A percentile compares a stretch with the other conserved stretches of the same genome.
These are phyloP conservation scores for Nemopilema nomurai DNA, from an alignment of 30 jellyfish, hydroid and myxozoan species.

Conservation along the genomic window DNA sequence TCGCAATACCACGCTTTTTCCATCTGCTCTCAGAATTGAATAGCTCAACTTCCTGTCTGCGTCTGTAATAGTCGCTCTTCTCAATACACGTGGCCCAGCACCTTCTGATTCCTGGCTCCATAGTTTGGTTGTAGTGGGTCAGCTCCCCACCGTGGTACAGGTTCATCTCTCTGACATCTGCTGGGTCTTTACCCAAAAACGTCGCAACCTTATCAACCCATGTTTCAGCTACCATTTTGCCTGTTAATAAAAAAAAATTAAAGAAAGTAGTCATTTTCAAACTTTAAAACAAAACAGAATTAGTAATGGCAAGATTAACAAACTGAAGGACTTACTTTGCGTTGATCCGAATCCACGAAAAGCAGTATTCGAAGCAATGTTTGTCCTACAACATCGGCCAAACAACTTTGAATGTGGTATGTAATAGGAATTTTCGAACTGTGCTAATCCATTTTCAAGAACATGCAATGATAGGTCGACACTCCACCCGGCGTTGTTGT, in stretches of 20 bases:
- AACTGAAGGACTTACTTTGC: slow-evolving; percentile 21
- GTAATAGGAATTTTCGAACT: neutral
- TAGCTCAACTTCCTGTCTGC: neutral
- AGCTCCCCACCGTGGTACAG: slow-evolving; percentile 19
- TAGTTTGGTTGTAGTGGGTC: slow-evolving; percentile 26
- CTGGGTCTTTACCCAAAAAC: slow-evolving; percentile 25
- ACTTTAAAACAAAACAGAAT: too few relatives aligned
- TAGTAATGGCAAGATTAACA: too few relatives aligned
- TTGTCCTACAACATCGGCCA: slow-evolving; percentile 29
- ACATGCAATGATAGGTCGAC: slow-evolving; percentile 9
- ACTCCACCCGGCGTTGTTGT: slow-evolving; percentile 46
- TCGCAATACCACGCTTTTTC: slow-evolving; percentile 39
- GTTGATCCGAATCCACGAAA: slow-evolving; percentile 39
- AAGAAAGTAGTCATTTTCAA: too few relatives aligned
- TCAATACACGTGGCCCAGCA: slow-evolving; percentile 41
- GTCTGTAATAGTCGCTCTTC: slow-evolving; percentile 13
- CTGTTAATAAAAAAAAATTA: neutral
- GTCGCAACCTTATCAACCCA: slow-evolving; percentile 27
- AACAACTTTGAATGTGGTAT: slow-evolving; percentile 7
- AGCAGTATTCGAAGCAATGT: slow-evolving; percentile 43
- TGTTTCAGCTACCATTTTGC: slow-evolving; percentile 22
- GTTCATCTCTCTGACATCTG: slow-evolving; percentile 32
- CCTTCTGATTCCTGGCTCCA: slow-evolving; percentile 21
- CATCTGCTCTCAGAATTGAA: slow-evolving; percentile 17
- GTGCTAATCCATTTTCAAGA: neutral